Conservation (phyloP, 2,797 vertebrate genomes). For the Aratinga solstitialis region DNA sequence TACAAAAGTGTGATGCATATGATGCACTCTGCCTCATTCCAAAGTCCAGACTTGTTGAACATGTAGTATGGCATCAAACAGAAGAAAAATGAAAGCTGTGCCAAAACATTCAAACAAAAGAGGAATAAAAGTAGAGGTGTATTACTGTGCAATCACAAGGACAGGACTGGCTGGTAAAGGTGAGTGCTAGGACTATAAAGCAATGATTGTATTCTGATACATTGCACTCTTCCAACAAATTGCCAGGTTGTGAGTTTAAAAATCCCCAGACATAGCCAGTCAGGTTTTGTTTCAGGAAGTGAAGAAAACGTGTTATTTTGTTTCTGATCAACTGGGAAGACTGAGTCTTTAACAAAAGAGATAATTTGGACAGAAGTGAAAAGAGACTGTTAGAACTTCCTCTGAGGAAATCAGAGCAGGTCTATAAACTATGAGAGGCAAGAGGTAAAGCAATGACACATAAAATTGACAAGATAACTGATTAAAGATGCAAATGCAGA, state of each 20-base stretch:
- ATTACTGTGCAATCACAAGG: background rate
- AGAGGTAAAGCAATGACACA: background rate
- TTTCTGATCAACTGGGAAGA: background rate
- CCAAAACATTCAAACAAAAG: background rate
- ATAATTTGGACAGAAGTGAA: background rate
- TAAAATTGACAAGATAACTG: background rate
- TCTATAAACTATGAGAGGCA: background rate
- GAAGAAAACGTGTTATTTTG: background rate
- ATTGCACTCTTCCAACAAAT: background rate
- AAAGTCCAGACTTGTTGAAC: constrained; percentile 8
- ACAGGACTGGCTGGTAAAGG: background rate
- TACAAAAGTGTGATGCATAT: background rate
- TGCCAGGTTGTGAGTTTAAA: background rate
- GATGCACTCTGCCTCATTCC: background rate
- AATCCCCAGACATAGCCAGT: background rate
- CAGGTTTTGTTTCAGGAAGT: background rate
- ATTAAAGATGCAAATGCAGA: background rate
- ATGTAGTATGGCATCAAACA: background rate
- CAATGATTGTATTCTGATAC: background rate
- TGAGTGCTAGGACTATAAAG: background rate
- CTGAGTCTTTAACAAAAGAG: background rate
- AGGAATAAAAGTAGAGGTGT: background rate
- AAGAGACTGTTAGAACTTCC: background rate
- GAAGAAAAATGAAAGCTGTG: background rate
- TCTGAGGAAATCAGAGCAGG: background rate